These are phyloP conservation scores for Enteromius argenteus DNA, from an alignment of 2,797 vertebrate species.

Conservation along the genomic window DNA sequence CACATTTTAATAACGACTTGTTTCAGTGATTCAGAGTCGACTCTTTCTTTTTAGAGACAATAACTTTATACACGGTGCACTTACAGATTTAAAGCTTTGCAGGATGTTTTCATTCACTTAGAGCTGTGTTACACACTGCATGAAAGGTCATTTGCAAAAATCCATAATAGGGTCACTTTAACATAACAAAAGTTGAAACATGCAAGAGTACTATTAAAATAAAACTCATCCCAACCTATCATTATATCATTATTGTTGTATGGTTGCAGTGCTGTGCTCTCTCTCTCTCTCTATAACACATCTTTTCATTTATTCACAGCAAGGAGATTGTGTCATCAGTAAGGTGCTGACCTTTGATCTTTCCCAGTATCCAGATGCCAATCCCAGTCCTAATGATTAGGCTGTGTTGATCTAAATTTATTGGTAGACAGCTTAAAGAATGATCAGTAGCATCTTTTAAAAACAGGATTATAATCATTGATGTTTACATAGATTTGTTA, in stretches of 20 bases:
- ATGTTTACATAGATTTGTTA: background rate
- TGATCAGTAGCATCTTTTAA: background rate
- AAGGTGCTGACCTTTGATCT: conserved; percentile 94
- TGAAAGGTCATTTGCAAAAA: too few species aligned
- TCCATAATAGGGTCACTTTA: background rate
- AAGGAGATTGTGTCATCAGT: conserved; percentile 95
- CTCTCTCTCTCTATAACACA: background rate
- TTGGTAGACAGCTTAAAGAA: conserved; percentile 10
- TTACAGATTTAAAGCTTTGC: too few species aligned
- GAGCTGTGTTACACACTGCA: too few species aligned
- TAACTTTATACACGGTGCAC: too few species aligned
- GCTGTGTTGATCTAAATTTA: background rate
- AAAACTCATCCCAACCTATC: background rate
- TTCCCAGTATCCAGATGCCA: conserved; percentile 90
- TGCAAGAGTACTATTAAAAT: background rate
- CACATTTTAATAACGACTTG: too few species aligned
- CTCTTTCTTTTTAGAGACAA: too few species aligned
- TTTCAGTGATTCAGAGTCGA: too few species aligned
- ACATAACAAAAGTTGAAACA: background rate
- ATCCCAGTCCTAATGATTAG: conserved; percentile 87
- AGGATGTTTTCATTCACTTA: too few species aligned
- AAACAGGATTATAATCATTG: background rate
- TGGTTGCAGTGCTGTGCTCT: background rate
- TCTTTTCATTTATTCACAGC: conserved; percentile 68
- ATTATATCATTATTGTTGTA: background rate